Percentiles rank a stretch among this genome's conserved stretches.
Evolutionary conservation across 2,113 vertebrate species (phyloP).

Genomic region (Sitta europaea): DNA sequence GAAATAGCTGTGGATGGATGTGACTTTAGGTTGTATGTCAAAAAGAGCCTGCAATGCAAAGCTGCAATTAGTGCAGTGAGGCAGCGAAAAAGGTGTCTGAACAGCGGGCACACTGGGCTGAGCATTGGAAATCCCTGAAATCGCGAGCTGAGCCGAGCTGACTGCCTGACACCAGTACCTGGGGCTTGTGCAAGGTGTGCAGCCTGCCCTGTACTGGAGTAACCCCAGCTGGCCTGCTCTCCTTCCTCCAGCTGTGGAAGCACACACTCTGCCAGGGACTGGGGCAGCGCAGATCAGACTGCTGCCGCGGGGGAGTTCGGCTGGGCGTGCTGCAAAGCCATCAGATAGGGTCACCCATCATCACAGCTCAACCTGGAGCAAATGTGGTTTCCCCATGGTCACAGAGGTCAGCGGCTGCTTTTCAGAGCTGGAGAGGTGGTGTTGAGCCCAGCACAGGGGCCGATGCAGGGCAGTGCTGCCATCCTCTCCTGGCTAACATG

Average conservation of each 20-base stretch:
- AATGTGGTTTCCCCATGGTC: neutral
- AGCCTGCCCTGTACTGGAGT: neutral
- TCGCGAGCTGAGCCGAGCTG: neutral
- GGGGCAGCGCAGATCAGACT: neutral
- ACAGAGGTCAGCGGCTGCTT: fast-evolving
- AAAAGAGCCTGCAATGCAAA: neutral
- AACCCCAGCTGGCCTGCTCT: neutral
- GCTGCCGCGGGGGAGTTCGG: fast-evolving
- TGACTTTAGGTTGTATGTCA: neutral
- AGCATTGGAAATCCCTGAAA: neutral
- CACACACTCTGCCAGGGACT: neutral
- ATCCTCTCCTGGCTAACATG: neutral
- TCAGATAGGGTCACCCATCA: too few relatives aligned
- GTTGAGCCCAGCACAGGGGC: fast-evolving
- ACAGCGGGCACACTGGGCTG: neutral
- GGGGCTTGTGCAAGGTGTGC: neutral
- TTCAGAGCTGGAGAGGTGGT: neutral
- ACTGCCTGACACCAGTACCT: neutral
- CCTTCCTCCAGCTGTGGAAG: neutral
- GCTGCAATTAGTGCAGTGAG: neutral
- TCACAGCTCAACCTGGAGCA: fast-evolving
- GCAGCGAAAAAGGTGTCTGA: neutral
- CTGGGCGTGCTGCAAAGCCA: neutral
- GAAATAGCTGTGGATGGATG: neutral
- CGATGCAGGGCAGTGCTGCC: neutral